Evolutionary conservation across 2,888 invertebrate genomes (phyloP), one percentile per base, ranked within the genome.

Genomic region (Cantharis flavilabris): DNA sequence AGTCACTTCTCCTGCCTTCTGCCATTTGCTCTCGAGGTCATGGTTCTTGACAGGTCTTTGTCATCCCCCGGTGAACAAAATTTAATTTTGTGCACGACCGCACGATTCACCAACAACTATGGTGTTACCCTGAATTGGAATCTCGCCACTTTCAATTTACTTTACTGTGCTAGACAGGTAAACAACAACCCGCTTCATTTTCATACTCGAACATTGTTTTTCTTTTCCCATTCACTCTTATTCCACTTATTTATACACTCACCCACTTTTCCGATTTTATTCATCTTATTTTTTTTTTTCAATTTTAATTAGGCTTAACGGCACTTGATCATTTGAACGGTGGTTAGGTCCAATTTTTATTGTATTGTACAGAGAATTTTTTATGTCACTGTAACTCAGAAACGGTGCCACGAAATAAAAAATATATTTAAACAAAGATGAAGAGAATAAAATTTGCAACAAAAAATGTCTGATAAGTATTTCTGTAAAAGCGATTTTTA

Each of bases 51-150:
- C 79, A 79, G 76, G 76, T 79, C 79, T 80, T 81, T 80, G 76
- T 80, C 79, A 77, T 76, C 75, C 79, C 77, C 26, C 26, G 64
- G 78, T 76, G 77, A 78, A 76, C 81, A 76, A 81, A 81, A 81
- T 81, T 79, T 80, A 81, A 81, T 81, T 81, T 80, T 79, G 81
- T 81, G 80, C 80, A 76, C 80, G 77, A 81, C 80, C 80, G 81
- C 81, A 80, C 80, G 79, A 80, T 81, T 81, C 80, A 73, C 77
- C 79, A 79, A 79, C 80, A 77, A 79, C 78, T 20, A 67, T 26
- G 76, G 78, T 79, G 76, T 76, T 73, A 76, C 77, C 76, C 76
- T 78, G 72, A 76, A 78, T 76, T 78, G 75, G 78, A 80, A 79
- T 80, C 79, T 79, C 77, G 80, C 81, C 80, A 80, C 80, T 81